Base-by-base conservation (phyloP, 2,797 vertebrate genomes). In the Perodicticus potto region DNA sequence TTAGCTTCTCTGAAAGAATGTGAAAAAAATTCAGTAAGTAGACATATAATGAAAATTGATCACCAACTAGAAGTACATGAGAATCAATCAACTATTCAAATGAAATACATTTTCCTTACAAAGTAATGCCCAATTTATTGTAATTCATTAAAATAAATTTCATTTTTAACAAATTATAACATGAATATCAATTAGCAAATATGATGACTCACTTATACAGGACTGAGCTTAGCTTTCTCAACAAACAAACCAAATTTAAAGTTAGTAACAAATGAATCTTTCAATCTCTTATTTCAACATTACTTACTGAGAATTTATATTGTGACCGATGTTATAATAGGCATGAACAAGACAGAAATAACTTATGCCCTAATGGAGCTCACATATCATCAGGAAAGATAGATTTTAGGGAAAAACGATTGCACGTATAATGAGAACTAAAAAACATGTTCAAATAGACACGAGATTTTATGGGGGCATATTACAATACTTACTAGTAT, bases 1-100 rank as follows among this genome's bases (percentile, higher is more conserved):
- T 1, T 19, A 86, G 59, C 11, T 86, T 91, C 67, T 73, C 53
- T 70, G 12, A 94, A 93, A 94, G 49, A 90, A 40, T 87, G n/a
- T 61, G 25, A 59, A 3, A 85, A 91, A 93, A 55, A 90, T 29
- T 85, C 55, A 90, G 40, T 53, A 61, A 84, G 19, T 16, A 95
- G 72, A 78, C 25, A 29, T 25, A 25, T 65, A 94, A 80, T 67
- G n/a, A 43, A 43, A 55, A n/a, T 7, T 25, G 49, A 25, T 78
- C 65, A 89, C 4, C 22, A 57, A 45, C 5, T 22, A 82, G 37
- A 82, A 82, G 14, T 23, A 77, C 23, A 40, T n/a, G 87, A 87
- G 78, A 78, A 78, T 70, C n/a, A 43, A 43, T 32, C n/a, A 69
- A 73, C 29, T 40, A 34, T 32, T 57, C 43, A 34, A 43, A 78